Percentiles rank a stretch among this genome's conserved stretches.
Conservation (phyloP, 2,113 vertebrate species). For the Varanus komodoensis region DNA sequence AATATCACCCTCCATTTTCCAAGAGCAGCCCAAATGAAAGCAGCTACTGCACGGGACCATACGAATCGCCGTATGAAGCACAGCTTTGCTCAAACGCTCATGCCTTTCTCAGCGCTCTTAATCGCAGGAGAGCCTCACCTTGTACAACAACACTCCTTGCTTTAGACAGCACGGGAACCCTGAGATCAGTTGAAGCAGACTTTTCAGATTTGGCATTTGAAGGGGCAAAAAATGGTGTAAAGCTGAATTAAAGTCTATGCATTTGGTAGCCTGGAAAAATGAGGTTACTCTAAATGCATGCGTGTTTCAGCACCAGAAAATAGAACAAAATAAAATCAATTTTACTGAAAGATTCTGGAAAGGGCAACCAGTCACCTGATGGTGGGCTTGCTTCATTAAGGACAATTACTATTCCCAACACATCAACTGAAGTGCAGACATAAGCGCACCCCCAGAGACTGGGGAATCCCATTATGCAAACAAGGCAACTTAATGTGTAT, state of each 20-base stretch:
- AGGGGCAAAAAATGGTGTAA: neutral
- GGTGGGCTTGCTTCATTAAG: neutral
- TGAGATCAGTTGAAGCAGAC: neutral
- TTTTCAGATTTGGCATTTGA: neutral
- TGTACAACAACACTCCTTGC: neutral
- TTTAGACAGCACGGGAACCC: neutral
- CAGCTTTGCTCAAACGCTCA: neutral
- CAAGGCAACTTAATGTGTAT: neutral
- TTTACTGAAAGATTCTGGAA: neutral
- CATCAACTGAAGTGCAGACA: neutral
- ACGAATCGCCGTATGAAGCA: neutral
- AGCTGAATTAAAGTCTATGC: neutral
- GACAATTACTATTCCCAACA: neutral
- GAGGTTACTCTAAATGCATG: neutral
- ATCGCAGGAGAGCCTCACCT: neutral
- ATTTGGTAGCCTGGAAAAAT: neutral
- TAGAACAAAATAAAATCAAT: neutral
- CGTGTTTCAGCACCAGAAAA: neutral
- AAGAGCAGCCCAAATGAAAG: neutral
- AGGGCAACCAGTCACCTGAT: neutral
- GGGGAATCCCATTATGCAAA: constrained; percentile 4
- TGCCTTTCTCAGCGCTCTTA: neutral
- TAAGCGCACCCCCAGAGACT: neutral
- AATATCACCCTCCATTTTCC: constrained; percentile 21
- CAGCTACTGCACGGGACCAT: constrained; percentile 7